These are phyloP conservation scores for Melanostigma gelatinosum DNA, from an alignment of 2,113 vertebrate genomes.

Conservation along the genomic window DNA sequence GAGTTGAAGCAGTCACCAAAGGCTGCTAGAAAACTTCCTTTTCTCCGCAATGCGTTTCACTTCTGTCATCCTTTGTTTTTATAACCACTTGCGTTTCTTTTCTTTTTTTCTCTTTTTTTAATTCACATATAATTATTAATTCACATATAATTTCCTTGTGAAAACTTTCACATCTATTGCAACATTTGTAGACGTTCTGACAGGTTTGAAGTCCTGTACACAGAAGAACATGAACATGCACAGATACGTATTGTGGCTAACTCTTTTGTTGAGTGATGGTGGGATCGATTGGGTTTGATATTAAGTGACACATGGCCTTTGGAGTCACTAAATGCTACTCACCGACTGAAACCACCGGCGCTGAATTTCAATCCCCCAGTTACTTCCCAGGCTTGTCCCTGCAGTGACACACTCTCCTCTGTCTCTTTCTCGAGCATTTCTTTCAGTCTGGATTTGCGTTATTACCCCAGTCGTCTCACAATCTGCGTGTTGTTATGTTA, in stretches of 20 bases:
- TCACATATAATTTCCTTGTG: neutral
- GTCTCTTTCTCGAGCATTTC: slow-evolving; percentile 45
- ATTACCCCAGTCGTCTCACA: slow-evolving; percentile 11
- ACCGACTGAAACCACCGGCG: slow-evolving; percentile 59
- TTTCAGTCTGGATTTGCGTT: slow-evolving; percentile 48
- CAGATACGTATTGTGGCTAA: slow-evolving; percentile 23
- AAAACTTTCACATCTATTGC: neutral
- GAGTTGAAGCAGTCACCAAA: slow-evolving; percentile 71
- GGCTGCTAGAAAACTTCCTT: slow-evolving; percentile 52
- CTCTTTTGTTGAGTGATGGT: slow-evolving; percentile 61
- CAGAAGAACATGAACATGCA: slow-evolving; percentile 4
- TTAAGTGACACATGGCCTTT: slow-evolving; percentile 82
- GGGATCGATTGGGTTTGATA: slow-evolving; percentile 78
- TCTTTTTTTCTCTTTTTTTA: neutral
- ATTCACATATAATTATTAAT: neutral
- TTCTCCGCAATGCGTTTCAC: slow-evolving; percentile 41
- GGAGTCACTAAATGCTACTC: slow-evolving; percentile 77
- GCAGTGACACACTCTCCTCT: slow-evolving; percentile 42
- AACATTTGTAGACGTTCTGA: neutral
- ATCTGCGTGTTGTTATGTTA: slow-evolving; percentile 1
- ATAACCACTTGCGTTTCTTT: slow-evolving; percentile 7
- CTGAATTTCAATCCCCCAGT: slow-evolving; percentile 65
- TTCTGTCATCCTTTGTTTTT: slow-evolving; percentile 18
- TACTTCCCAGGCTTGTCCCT: slow-evolving; percentile 56
- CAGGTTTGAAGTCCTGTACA: slow-evolving; percentile 1